phyloP scores from a whole-genome alignment of 2,797 vertebrate genomes.

The Parotocinclus haroldoi region DNA sequence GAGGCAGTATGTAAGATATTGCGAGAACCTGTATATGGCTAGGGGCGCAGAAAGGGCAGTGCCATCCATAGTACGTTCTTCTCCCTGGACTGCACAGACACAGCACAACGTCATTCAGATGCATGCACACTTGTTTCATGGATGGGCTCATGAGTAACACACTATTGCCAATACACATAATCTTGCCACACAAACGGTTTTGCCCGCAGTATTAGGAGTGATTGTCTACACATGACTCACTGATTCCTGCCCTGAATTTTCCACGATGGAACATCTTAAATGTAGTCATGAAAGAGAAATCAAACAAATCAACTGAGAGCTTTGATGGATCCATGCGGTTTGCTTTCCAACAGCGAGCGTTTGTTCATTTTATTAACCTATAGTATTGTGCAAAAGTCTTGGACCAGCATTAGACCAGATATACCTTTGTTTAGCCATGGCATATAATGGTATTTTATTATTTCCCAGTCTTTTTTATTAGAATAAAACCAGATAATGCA shows the following conservation, averaged over 20 bases:
- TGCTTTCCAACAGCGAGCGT: too few species aligned
- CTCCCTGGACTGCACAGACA: neutral
- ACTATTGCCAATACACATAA: constrained; percentile 12
- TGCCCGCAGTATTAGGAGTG: constrained; percentile 57
- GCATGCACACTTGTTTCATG: neutral
- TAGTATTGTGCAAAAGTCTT: too few species aligned
- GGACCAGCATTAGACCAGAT: too few species aligned
- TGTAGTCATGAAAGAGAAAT: constrained; percentile 10
- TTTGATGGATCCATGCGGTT: too few species aligned
- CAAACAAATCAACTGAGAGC: constrained; percentile 10
- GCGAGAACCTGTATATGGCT: neutral
- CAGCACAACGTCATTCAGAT: too few species aligned
- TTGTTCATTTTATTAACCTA: too few species aligned
- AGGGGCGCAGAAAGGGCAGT: neutral
- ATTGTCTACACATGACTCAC: constrained; percentile 65
- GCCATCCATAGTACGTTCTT: neutral
- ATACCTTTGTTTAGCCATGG: too few species aligned
- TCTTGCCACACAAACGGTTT: constrained; percentile 40
- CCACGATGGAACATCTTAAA: constrained; percentile 35
- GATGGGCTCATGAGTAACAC: neutral
- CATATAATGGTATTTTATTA: too few species aligned
- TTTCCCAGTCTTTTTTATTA: too few species aligned
- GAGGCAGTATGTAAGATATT: neutral
- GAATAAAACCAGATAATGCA: too few species aligned
- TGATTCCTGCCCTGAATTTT: constrained; percentile 14